phyloP scores from a whole-genome alignment of 2,797 vertebrate species.

The Oophaga sylvatica region DNA sequence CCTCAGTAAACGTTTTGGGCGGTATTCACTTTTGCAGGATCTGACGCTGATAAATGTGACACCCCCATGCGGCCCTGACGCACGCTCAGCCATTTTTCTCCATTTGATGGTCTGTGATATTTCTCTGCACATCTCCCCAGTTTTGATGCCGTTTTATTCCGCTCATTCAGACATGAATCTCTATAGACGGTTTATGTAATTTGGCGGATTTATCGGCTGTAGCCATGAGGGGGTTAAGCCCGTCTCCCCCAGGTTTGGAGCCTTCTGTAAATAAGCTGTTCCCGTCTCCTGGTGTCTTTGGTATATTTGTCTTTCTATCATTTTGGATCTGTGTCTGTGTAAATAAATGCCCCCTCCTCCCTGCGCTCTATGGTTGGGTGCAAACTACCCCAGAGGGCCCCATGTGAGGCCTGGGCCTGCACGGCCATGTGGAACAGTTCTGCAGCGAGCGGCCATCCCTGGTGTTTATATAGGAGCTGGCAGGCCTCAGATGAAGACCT shows the following conservation, averaged over 20 bases:
- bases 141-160: no score
- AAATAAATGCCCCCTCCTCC: conserved; percentile 48
- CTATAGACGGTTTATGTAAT: no score
- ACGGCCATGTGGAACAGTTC: conserved; percentile 44
- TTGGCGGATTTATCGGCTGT: no score
- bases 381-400: conserved; percentile 44
- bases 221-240: neutral
- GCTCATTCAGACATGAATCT: no score
- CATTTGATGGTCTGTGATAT: no score
- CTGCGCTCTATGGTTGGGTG: conserved; percentile 41
- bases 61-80: no score
- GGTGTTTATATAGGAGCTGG: conserved; percentile 85
- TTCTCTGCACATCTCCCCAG: no score
- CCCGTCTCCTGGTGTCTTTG: conserved; percentile 36
- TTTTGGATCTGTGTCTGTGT: conserved; percentile 56
- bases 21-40: no score
- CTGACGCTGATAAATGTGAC: no score
- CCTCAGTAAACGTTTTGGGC: no score
- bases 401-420: conserved; percentile 10
- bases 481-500: conserved; percentile 82
- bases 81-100: no score
- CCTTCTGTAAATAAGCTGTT: conserved; percentile 26
- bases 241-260: neutral
- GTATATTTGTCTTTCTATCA: conserved; percentile 60
- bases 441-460: conserved; percentile 77